Base-by-base conservation (phyloP, 2,888 invertebrate species). In the Nomada lathburiana region DNA sequence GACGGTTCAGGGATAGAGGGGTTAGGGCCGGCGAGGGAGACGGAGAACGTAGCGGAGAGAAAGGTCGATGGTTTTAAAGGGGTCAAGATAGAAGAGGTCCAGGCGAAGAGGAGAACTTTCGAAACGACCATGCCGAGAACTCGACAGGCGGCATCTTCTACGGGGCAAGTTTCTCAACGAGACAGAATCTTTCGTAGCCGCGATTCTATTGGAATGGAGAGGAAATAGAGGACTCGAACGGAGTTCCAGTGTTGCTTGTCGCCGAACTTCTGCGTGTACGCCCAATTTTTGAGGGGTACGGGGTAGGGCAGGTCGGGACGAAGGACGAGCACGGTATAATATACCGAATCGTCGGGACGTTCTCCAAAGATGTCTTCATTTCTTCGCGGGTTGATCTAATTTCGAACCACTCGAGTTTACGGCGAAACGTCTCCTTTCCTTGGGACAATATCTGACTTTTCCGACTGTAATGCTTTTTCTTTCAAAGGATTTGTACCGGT, bases 151-250 rank as follows among this genome's bases (percentile, higher is more conserved):
- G 76, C 82, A 74, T 88, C 86, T 86, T 75, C 80, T 71, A 55
- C 67, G 73, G 73, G 62, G 70, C 76, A 89, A 88, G 84, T 89
- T 89, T 88, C 81, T 78, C 81, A 76, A 83, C 81, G 86, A 85
- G 76, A 78, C 75, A 77, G 77, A 84, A 83, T 89, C 85, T 85
- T 89, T 86, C 78, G 77, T 83, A 67, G 23, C 67, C 74, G n/a
- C 63, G 76, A 53, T 76, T 72, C 79, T 53, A 82, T 79, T 73
- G 82, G 76, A 26, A 55, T 57, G 26, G 70, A 42, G 42, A 53
- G 47, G 47, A 57, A 26, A 23, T 42, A 50, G 52, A n/a, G 60
- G 64, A 75, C 71, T 57, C 57, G 53, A 75, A 68, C 44, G 36
- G 73, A 85, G 62, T 77, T 81, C 42, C 44, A 53, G 73, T 68